Conservation (phyloP, 2,113 vertebrate species). For the Ariopsis seemanni region DNA sequence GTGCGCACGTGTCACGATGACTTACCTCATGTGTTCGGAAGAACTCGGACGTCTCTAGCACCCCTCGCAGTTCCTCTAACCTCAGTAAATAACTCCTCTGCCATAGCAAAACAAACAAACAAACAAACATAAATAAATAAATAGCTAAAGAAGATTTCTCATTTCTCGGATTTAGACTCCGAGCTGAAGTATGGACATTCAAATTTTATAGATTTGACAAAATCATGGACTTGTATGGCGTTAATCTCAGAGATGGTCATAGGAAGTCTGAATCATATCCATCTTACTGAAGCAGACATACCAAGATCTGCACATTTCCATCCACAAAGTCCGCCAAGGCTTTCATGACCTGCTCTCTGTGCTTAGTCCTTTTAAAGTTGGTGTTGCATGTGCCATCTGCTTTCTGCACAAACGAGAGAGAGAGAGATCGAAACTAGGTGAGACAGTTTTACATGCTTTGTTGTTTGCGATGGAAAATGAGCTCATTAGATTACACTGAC, state of each 20-base stretch:
- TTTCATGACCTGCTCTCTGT: constrained; percentile 79
- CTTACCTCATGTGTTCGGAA: constrained; percentile 85
- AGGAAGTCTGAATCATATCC: background rate
- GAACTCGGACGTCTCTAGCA: constrained; percentile 81
- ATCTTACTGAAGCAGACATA: constrained; percentile 57
- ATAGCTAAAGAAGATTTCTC: background rate
- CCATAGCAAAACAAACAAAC: background rate
- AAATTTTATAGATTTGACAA: background rate
- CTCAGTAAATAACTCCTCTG: constrained; percentile 78
- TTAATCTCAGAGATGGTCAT: background rate
- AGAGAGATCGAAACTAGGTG: constrained; percentile 2
- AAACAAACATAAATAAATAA: background rate
- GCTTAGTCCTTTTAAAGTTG: constrained; percentile 87
- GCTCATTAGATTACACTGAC: background rate
- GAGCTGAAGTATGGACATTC: background rate
- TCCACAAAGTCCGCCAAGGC: constrained; percentile 81
- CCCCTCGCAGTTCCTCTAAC: constrained; percentile 74
- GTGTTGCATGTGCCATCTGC: constrained; percentile 84
- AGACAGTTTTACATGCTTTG: background rate
- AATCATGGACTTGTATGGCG: too few relatives aligned
- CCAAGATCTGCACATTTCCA: constrained; percentile 75
- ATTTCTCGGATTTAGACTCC: background rate
- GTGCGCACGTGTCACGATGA: background rate
- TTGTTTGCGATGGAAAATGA: background rate
- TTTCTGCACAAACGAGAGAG: constrained; percentile 68